Percentiles rank a stretch among this genome's conserved stretches.
Evolutionary conservation across 1,140 invertebrate genomes (phyloP).

Genomic region (Drosophila saltans): DNA sequence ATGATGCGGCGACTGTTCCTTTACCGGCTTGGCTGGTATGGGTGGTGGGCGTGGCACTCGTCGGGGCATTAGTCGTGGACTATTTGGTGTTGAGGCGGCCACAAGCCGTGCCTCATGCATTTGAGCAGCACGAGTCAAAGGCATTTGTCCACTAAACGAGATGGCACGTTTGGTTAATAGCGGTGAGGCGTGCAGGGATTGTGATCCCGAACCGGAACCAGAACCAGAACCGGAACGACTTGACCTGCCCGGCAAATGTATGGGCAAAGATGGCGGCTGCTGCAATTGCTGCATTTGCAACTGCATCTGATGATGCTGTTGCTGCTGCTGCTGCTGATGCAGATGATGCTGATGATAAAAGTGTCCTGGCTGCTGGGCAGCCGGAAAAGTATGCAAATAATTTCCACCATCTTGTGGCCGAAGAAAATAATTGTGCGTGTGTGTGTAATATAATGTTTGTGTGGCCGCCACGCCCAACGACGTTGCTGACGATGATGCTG

Average conservation of each 20-base stretch:
- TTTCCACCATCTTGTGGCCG: constrained; percentile 62
- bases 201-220: constrained; percentile 55
- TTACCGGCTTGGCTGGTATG: constrained; percentile 79
- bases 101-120: constrained; percentile 29
- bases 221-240: constrained; percentile 44
- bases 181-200: constrained; percentile 72
- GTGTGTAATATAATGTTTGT: constrained; percentile 55
- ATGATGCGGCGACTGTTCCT: constrained; percentile 20
- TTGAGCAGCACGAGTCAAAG: constrained; percentile 53
- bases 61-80: constrained; percentile 87
- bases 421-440: constrained; percentile 68
- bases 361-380: constrained; percentile 44
- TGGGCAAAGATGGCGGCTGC: constrained; percentile 67
- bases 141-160: constrained; percentile 77
- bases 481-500: constrained; percentile 41
- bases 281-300: constrained; percentile 36
- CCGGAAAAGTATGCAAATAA: constrained; percentile 75
- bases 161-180: constrained; percentile 76
- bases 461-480: constrained; percentile 60
- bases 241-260: constrained; percentile 36
- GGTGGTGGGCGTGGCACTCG: constrained; percentile 85
- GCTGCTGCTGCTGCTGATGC: constrained; percentile 44
- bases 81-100: constrained; percentile 87
- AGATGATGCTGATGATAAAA: constrained; percentile 56
- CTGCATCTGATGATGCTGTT: constrained; percentile 31